A percentile compares a stretch with the other conserved stretches of the same genome.
Conservation (phyloP, 2,113 vertebrate genomes). For the Phalacrocorax carbo region DNA sequence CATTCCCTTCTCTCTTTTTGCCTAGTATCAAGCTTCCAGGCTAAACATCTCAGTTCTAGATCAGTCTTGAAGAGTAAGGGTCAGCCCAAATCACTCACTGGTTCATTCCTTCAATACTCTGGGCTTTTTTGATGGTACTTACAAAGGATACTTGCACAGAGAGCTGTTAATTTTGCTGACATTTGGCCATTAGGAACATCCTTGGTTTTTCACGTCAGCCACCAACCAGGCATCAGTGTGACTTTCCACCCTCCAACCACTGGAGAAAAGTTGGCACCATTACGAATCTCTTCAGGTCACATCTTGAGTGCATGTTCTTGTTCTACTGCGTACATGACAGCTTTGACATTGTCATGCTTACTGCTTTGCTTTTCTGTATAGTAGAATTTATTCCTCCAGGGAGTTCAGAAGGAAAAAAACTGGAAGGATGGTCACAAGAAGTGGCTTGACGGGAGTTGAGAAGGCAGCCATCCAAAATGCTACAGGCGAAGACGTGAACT, state of each 20-base stretch:
- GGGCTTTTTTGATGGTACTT: not conserved
- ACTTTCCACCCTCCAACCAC: not conserved
- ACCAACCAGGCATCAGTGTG: not conserved
- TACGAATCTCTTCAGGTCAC: not conserved
- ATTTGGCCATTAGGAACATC: not conserved
- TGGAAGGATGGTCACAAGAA: not conserved
- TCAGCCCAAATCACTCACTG: not conserved
- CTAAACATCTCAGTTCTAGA: not conserved
- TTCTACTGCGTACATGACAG: not conserved
- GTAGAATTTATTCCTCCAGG: not conserved
- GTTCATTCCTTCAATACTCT: not conserved
- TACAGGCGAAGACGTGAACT: not conserved
- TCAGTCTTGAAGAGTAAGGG: not conserved
- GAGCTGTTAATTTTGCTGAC: not conserved
- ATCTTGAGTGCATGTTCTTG: fast-evolving
- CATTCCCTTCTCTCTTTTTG: not conserved
- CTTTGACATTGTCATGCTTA: not conserved
- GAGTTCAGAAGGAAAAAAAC: not conserved
- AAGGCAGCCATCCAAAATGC: not conserved
- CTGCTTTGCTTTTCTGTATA: not conserved
- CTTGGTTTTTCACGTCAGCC: not conserved
- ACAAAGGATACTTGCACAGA: not conserved
- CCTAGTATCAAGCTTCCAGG: not conserved
- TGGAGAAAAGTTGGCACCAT: not conserved
- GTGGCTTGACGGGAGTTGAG: not conserved